Conservation (phyloP, 2,888 invertebrate genomes). For the Pilophorus perplexus region DNA sequence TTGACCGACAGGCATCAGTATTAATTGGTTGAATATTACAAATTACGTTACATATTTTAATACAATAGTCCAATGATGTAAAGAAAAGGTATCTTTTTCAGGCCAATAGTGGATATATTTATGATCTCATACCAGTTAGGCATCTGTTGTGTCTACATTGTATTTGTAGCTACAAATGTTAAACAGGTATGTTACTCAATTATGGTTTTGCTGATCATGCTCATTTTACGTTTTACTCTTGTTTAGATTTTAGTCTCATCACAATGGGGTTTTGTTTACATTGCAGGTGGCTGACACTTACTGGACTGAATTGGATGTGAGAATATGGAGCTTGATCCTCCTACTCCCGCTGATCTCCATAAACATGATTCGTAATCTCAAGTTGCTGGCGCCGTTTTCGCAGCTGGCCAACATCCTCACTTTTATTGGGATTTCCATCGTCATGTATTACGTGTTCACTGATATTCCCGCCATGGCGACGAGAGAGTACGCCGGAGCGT, state of each 20-base stretch:
- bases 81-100: too few species aligned
- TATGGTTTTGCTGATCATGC: not conserved
- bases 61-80: too few species aligned
- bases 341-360: constrained; percentile 69
- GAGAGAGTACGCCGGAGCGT: constrained; percentile 56
- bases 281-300: constrained; percentile 56
- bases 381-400: constrained; percentile 78
- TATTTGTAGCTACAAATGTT: constrained; percentile 71
- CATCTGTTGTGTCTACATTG: constrained; percentile 82
- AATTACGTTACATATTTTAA: too few species aligned
- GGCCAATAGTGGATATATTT: constrained; percentile 63
- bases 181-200: constrained; percentile 54
- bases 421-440: constrained; percentile 70
- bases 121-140: constrained; percentile 81
- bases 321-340: constrained; percentile 69
- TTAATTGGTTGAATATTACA: too few species aligned
- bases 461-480: constrained; percentile 59
- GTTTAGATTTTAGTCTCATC: not conserved
- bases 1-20: too few species aligned
- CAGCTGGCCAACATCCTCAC: constrained; percentile 78
- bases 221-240: not conserved
- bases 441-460: constrained; percentile 68
- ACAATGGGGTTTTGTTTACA: not conserved
- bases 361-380: constrained; percentile 72
- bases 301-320: constrained; percentile 46